phyloP scores from a whole-genome alignment of 2,797 vertebrate genomes.

The Poeciliopsis presidionis region DNA sequence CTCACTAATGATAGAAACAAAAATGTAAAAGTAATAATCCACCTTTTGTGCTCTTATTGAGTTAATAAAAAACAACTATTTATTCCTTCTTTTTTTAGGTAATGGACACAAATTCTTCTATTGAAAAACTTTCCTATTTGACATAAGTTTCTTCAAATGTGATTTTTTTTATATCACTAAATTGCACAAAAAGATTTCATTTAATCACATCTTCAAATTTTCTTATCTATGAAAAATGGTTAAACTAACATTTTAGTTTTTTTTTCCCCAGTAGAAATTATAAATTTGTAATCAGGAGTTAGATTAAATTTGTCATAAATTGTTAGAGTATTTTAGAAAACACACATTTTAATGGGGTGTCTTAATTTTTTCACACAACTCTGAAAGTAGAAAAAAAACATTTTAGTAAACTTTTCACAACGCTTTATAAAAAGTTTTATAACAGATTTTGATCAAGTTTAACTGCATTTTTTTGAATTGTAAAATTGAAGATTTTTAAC shows the following conservation, averaged over 20 bases:
- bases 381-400: background rate
- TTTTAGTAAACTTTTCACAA: background rate
- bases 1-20: background rate
- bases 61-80: too few species aligned
- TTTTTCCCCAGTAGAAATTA: background rate
- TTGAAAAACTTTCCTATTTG: too few species aligned
- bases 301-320: background rate
- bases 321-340: background rate
- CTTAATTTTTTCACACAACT: background rate
- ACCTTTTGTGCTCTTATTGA: too few species aligned
- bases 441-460: constrained; percentile 3
- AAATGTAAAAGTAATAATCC: background rate
- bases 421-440: constrained; percentile 1
- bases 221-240: too few species aligned
- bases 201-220: too few species aligned
- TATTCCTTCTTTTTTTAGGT: too few species aligned
- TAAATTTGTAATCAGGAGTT: background rate
- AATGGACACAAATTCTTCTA: too few species aligned
- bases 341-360: background rate
- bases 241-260: too few species aligned
- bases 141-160: too few species aligned
- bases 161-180: too few species aligned
- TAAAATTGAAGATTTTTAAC: background rate
- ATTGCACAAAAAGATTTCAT: too few species aligned
- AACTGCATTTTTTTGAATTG: constrained; percentile 26